These are phyloP conservation scores for Nemotelus nigrinus DNA, from an alignment of 2,888 invertebrate species.

Conservation along the genomic window DNA sequence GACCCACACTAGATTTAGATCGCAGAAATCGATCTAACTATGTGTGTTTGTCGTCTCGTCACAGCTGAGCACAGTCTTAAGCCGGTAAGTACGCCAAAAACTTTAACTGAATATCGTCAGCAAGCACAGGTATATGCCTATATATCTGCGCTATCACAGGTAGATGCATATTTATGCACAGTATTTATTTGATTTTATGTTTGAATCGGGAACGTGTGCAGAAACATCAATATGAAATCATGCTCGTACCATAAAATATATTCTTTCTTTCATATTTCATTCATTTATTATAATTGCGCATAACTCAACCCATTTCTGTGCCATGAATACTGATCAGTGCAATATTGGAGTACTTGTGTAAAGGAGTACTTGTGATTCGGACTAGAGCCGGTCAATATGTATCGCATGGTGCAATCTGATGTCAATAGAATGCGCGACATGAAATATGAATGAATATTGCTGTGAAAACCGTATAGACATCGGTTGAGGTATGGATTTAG, in stretches of 20 bases:
- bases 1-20: constrained; percentile 34
- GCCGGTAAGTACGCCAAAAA: too few species aligned
- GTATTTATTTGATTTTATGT: constrained; percentile 44
- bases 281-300: constrained; percentile 36
- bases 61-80: too few species aligned
- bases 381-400: neutral
- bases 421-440: neutral
- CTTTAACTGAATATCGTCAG: too few species aligned
- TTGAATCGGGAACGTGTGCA: constrained; percentile 37
- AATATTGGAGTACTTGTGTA: neutral
- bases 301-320: constrained; percentile 38
- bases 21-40: neutral
- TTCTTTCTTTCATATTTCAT: constrained; percentile 18
- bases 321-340: constrained; percentile 6
- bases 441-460: constrained; percentile 4
- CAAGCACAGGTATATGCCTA: neutral
- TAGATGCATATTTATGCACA: constrained; percentile 11
- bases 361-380: neutral
- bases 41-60: too few species aligned
- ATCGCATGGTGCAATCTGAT: constrained; percentile 3
- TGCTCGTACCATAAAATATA: neutral
- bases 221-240: constrained; percentile 22
- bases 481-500: too few species aligned
- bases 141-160: constrained; percentile 19
- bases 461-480: neutral